Evolutionary conservation across 2,888 invertebrate species (phyloP).

Genomic region (Lingula anatina): DNA sequence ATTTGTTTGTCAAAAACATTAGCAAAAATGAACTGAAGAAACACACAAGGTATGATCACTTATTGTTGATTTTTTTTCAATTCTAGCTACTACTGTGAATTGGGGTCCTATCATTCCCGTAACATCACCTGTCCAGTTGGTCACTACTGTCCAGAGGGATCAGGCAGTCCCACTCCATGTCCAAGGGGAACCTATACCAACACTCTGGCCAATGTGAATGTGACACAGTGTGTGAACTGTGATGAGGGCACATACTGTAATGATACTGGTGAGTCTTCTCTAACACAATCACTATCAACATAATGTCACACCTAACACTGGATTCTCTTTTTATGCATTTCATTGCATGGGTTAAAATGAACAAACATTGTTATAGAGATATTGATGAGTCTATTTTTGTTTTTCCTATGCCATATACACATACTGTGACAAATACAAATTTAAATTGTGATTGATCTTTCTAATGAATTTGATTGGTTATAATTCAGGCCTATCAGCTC

Average conservation of each 20-base stretch:
- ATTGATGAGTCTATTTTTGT: no score
- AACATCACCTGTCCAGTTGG: slow-evolving; percentile 33
- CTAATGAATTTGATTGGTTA: background rate
- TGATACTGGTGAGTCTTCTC: slow-evolving; percentile 35
- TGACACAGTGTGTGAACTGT: slow-evolving; percentile 33
- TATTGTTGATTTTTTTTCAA: slow-evolving; percentile 1
- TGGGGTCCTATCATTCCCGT: slow-evolving; percentile 30
- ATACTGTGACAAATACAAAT: no score
- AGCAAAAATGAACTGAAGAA: no score
- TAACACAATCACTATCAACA: no score
- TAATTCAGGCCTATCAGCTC: slow-evolving; percentile 30
- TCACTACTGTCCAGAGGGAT: slow-evolving; percentile 25
- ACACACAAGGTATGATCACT: background rate
- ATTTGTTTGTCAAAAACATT: no score
- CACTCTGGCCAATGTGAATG: slow-evolving; percentile 27
- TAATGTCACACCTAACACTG: no score
- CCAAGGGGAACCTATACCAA: slow-evolving; percentile 33
- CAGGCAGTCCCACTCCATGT: slow-evolving; percentile 29
- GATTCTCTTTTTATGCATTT: no score
- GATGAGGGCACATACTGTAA: slow-evolving; percentile 46
- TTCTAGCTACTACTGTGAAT: slow-evolving; percentile 40
- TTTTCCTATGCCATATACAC: no score
- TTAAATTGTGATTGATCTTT: no score
- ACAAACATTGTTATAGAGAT: no score
- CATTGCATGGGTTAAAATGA: no score